These are phyloP conservation scores for Formicarius rufipectus DNA, from an alignment of 2,113 vertebrate genomes.

Conservation along the genomic window DNA sequence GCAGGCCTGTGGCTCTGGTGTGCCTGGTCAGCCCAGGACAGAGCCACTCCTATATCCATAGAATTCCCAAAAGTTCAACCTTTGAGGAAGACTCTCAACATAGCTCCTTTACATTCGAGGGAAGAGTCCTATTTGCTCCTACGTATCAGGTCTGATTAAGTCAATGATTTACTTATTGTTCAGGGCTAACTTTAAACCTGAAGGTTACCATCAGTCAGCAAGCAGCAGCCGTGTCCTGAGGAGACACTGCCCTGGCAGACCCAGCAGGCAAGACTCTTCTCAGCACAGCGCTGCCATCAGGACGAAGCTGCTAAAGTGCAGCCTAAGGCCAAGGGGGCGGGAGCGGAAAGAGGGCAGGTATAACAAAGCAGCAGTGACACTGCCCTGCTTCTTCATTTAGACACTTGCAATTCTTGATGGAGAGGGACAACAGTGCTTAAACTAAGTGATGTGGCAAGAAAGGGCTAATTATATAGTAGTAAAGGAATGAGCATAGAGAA, in stretches of 20 bases:
- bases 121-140: neutral
- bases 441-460: neutral
- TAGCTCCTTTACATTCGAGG: neutral
- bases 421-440: neutral
- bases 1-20: neutral
- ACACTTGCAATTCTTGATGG: neutral
- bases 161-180: neutral
- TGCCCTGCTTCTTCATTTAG: neutral
- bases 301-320: neutral
- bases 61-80: neutral
- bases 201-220: neutral
- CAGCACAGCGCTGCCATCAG: neutral
- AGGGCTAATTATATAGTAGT: neutral
- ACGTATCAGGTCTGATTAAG: neutral
- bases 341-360: neutral
- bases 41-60: neutral
- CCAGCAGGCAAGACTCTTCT: neutral
- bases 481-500: neutral
- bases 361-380: neutral
- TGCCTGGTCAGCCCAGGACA: neutral
- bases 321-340: neutral
- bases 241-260: fast-evolving
- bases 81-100: neutral
- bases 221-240: neutral
- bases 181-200: neutral